Percentiles rank a stretch among this genome's conserved stretches.
Evolutionary conservation across 2,113 vertebrate species (phyloP).

Genomic region (Phainopepla nitens): DNA sequence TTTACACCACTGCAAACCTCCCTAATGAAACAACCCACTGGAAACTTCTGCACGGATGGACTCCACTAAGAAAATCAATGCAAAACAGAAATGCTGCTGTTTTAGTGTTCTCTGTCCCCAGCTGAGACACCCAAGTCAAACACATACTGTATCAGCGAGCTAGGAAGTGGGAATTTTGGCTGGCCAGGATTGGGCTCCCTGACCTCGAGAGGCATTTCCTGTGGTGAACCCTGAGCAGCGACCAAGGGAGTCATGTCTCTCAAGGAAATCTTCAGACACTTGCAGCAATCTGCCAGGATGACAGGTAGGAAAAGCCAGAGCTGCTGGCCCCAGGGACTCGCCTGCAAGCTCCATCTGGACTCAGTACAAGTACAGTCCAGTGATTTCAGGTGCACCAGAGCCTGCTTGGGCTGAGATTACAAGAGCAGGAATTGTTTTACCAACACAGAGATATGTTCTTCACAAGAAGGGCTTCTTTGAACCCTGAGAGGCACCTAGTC

Average conservation of each 20-base stretch:
- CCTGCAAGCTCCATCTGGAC: accelerated
- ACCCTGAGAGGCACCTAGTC: background rate
- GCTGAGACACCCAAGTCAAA: background rate
- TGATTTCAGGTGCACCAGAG: accelerated
- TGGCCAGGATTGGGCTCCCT: background rate
- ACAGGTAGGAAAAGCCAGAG: background rate
- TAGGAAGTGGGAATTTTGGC: background rate
- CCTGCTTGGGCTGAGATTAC: background rate
- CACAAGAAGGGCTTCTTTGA: background rate
- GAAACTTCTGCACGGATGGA: background rate
- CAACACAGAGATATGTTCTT: background rate
- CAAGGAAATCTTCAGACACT: background rate
- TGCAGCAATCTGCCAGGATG: background rate
- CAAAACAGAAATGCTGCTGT: background rate
- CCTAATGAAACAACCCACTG: background rate
- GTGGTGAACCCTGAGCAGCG: background rate
- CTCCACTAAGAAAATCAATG: background rate
- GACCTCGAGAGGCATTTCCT: background rate
- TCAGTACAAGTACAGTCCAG: background rate
- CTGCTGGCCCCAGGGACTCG: accelerated
- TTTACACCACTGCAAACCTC: background rate
- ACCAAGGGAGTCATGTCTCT: background rate
- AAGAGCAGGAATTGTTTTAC: background rate
- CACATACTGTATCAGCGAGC: background rate
- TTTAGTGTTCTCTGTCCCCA: background rate